Evolutionary conservation across 2,113 vertebrate species (phyloP).

Genomic region (Cyanoderma ruficeps): DNA sequence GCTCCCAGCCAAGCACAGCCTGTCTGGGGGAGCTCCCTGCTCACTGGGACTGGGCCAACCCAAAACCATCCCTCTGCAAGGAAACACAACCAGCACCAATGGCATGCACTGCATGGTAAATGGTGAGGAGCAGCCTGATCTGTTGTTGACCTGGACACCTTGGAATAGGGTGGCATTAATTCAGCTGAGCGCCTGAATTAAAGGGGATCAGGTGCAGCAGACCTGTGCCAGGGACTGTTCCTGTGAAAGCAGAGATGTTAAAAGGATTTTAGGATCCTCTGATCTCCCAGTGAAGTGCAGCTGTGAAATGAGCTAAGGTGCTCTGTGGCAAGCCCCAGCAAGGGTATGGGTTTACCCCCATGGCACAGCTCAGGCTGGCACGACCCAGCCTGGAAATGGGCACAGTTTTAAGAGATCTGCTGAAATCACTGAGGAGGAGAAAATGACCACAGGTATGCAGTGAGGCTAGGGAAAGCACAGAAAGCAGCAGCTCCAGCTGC

Average conservation of each 20-base stretch:
- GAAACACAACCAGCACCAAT: fast-evolving
- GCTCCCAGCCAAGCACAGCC: not conserved
- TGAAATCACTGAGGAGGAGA: not conserved
- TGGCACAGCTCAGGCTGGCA: not conserved
- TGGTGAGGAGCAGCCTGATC: not conserved
- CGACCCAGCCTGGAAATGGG: not conserved
- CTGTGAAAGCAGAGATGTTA: not conserved
- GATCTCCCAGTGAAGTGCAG: not conserved
- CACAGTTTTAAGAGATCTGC: not conserved
- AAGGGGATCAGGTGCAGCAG: not conserved
- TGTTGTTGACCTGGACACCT: not conserved
- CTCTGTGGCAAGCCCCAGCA: not conserved
- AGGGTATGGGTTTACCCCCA: fast-evolving
- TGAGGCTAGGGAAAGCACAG: not conserved
- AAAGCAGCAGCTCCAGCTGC: not conserved
- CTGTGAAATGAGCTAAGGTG: not conserved
- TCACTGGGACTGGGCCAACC: not conserved
- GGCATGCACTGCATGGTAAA: fast-evolving
- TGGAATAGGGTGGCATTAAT: not conserved
- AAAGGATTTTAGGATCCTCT: not conserved
- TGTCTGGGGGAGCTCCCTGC: not conserved
- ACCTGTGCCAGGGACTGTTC: not conserved
- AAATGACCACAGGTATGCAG: fast-evolving
- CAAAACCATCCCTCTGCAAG: not conserved
- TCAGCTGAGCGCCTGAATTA: not conserved